Evolutionary conservation across 1,140 invertebrate genomes (phyloP).

Genomic region (Alviniconcha marisindica): DNA sequence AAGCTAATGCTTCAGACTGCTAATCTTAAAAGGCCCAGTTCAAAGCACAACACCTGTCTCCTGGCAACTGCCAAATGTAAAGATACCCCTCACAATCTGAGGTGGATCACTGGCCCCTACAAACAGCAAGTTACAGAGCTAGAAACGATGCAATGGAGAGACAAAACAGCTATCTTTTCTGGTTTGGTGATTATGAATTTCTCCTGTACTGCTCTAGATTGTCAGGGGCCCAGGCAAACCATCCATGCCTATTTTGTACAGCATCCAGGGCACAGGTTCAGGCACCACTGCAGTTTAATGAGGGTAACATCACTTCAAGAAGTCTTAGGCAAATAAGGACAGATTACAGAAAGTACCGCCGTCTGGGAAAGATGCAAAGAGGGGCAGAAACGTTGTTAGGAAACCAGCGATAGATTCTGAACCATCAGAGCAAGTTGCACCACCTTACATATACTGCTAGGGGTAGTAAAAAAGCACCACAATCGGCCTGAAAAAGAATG

Average conservation of each 20-base stretch:
- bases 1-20: neutral
- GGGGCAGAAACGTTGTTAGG: neutral
- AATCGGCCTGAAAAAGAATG: too few relatives aligned
- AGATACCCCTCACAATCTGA: neutral
- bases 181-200: neutral
- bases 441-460: too few relatives aligned
- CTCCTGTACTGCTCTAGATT: neutral
- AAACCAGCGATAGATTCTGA: neutral
- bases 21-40: neutral
- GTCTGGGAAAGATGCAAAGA: neutral
- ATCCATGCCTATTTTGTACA: too few relatives aligned
- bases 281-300: too few relatives aligned
- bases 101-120: neutral
- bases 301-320: neutral
- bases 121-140: too few relatives aligned
- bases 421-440: neutral
- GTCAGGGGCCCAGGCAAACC: neutral
- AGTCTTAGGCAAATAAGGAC: neutral
- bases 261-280: too few relatives aligned
- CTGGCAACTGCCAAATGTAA: neutral
- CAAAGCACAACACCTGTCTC: neutral
- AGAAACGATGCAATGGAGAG: too few relatives aligned
- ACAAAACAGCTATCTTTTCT: neutral
- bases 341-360: too few relatives aligned
- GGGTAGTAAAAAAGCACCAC: too few relatives aligned